Evolutionary conservation across 2,113 vertebrate genomes (phyloP).

Genomic region (Pristiophorus japonicus): DNA sequence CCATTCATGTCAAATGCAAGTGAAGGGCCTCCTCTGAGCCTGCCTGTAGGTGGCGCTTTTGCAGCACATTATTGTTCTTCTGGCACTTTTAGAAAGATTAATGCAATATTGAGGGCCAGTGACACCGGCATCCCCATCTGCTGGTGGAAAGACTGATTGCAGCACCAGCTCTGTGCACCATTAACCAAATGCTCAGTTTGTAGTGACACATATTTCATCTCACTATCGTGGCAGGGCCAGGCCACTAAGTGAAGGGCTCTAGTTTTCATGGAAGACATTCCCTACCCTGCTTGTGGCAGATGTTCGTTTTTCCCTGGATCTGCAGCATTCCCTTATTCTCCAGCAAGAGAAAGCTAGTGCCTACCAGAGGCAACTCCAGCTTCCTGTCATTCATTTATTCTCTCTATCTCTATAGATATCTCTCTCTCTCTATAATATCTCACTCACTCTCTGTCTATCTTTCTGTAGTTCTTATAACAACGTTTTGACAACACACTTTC

Average conservation of each 20-base stretch:
- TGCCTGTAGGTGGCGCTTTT: too few relatives aligned
- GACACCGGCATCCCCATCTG: background rate
- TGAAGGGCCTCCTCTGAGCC: background rate
- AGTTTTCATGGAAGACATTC: background rate
- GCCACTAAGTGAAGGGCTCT: background rate
- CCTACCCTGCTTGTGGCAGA: too few relatives aligned
- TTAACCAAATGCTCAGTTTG: background rate
- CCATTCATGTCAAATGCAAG: background rate
- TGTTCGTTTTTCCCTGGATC: background rate
- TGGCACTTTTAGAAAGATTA: background rate
- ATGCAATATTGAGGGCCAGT: background rate
- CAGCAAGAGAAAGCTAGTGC: background rate
- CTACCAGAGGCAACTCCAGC: too few relatives aligned
- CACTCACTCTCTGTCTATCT: background rate
- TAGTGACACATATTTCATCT: background rate
- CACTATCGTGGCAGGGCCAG: background rate
- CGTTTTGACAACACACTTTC: background rate
- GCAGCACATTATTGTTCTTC: too few relatives aligned
- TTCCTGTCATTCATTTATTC: background rate
- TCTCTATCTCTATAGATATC: background rate
- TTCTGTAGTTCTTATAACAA: background rate
- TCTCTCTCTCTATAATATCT: too few relatives aligned
- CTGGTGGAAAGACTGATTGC: slow-evolving; percentile 2
- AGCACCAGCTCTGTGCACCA: background rate
- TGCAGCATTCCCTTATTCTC: background rate